Evolutionary conservation across 2,797 vertebrate species (phyloP).

Genomic region (Pterois miles): DNA sequence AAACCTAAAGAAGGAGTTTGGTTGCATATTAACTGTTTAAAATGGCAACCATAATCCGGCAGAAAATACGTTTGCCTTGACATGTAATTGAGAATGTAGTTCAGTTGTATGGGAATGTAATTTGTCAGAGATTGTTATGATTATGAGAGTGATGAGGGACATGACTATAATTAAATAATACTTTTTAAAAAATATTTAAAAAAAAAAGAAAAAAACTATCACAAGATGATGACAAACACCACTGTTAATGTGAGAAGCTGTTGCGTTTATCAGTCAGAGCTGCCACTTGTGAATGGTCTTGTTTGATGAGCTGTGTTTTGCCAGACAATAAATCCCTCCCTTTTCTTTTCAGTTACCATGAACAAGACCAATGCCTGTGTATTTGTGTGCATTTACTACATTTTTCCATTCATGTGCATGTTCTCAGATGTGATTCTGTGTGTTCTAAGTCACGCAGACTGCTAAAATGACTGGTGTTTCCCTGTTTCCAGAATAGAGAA

Average conservation of each 20-base stretch:
- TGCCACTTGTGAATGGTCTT: constrained; percentile 30
- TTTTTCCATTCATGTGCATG: not conserved
- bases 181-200: constrained; percentile 19
- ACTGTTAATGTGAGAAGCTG: not conserved
- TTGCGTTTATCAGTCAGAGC: constrained; percentile 44
- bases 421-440: constrained; percentile 2
- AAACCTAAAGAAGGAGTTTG: too few relatives aligned
- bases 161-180: constrained; percentile 29
- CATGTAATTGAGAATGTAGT: too few relatives aligned
- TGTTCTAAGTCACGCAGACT: not conserved
- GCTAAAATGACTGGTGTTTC: constrained; percentile 5
- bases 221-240: constrained; percentile 28
- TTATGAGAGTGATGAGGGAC: not conserved
- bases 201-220: not conserved
- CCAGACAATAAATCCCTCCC: constrained; percentile 20
- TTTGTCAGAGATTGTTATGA: too few relatives aligned
- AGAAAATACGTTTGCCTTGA: too few relatives aligned
- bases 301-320: constrained; percentile 51
- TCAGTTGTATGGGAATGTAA: too few relatives aligned
- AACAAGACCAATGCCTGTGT: not conserved
- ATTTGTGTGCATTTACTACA: not conserved
- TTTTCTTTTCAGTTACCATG: constrained; percentile 8
- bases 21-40: too few relatives aligned
- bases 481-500: constrained; percentile 46
- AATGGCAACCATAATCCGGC: too few relatives aligned